Conservation (phyloP, 2,113 vertebrate genomes). For the Atractosteus spatula region DNA sequence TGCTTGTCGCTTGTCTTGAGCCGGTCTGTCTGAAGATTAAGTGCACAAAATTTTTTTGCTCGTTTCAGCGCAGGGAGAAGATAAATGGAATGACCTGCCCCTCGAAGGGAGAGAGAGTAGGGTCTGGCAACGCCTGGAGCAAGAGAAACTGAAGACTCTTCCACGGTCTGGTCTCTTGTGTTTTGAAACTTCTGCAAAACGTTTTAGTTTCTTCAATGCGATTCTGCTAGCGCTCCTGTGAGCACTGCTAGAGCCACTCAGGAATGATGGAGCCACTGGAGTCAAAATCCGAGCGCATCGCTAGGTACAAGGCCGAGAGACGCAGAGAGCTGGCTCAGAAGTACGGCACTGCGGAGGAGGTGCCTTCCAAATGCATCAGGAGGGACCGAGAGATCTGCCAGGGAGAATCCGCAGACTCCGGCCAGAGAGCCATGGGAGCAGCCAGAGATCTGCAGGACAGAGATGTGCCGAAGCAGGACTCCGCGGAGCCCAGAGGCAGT, state of each 20-base stretch:
- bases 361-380: slow-evolving; percentile 56
- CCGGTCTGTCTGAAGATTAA: too few relatives aligned
- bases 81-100: too few relatives aligned
- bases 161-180: too few relatives aligned
- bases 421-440: not conserved
- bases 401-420: not conserved
- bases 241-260: slow-evolving; percentile 35
- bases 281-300: slow-evolving; percentile 65
- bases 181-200: too few relatives aligned
- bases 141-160: too few relatives aligned
- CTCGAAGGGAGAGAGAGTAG: too few relatives aligned
- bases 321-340: slow-evolving; percentile 63
- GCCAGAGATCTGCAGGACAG: not conserved
- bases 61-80: too few relatives aligned
- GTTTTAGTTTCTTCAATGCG: too few relatives aligned
- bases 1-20: too few relatives aligned
- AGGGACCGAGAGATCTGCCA: slow-evolving; percentile 42
- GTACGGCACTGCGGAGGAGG: slow-evolving; percentile 54
- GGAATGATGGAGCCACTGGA: slow-evolving; percentile 57
- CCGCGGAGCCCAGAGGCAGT: not conserved
- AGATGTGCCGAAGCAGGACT: not conserved
- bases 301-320: slow-evolving; percentile 71
- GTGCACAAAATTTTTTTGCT: too few relatives aligned
- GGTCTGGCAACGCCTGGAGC: too few relatives aligned
- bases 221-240: too few relatives aligned